Percentiles rank a stretch among this genome's conserved stretches.
phyloP scores from a whole-genome alignment of 35 echinoderm and acorn worm genomes.

The Ptychodera flava region DNA sequence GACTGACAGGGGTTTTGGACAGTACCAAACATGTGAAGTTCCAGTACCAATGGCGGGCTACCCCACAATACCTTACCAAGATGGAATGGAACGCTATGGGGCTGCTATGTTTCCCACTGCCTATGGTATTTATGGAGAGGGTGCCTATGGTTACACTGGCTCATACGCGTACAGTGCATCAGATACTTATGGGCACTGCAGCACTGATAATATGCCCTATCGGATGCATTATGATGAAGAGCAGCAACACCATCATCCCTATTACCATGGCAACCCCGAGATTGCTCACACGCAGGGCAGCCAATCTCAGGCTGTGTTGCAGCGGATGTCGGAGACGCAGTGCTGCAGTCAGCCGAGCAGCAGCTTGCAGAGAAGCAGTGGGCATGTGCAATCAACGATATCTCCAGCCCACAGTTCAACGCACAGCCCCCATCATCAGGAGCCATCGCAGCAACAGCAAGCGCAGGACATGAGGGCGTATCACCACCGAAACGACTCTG shows the following conservation, averaged over 20 bases:
- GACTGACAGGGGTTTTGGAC: conserved; percentile 21
- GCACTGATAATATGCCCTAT: neutral
- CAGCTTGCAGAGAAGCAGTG: neutral
- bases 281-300: neutral
- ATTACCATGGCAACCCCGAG: neutral
- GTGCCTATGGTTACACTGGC: conserved; percentile 54
- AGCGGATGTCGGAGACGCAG: neutral
- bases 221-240: neutral
- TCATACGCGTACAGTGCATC: conserved; percentile 58
- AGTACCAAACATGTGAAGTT: conserved; percentile 82
- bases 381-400: conserved; percentile 12
- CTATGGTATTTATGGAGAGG: conserved; percentile 84
- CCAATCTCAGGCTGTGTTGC: neutral
- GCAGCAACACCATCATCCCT: neutral
- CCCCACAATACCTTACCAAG: conserved; percentile 70
- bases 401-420: neutral
- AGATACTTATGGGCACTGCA: neutral
- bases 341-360: neutral
- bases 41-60: conserved; percentile 52
- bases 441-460: neutral
- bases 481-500: neutral
- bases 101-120: conserved; percentile 69
- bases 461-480: neutral
- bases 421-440: neutral
- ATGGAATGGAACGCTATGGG: conserved; percentile 81